Percentiles rank a stretch among this genome's conserved stretches.
These are phyloP conservation scores for Galerucella nymphaeae DNA, from an alignment of 2,888 invertebrate species.

Conservation along the genomic window DNA sequence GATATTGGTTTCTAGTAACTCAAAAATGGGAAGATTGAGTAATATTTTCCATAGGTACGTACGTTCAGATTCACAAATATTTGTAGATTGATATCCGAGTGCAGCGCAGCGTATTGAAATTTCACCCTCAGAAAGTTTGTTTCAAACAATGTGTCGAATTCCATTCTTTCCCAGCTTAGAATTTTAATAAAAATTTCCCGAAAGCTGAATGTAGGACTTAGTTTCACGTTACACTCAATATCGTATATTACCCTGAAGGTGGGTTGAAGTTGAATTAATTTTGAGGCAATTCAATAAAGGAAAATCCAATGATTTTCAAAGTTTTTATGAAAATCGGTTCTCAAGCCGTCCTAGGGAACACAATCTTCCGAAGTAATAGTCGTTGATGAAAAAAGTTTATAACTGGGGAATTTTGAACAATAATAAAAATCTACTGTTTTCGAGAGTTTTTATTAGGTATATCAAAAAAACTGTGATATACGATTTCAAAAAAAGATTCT, in stretches of 20 bases:
- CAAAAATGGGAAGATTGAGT: constrained; percentile 47
- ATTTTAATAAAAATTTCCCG: constrained; percentile 31
- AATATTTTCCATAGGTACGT: constrained; percentile 50
- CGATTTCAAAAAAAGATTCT: too few species aligned
- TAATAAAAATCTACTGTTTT: too few species aligned
- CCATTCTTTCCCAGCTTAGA: constrained; percentile 31
- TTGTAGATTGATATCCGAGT: constrained; percentile 39
- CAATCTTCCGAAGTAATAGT: too few species aligned
- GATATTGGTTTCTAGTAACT: constrained; percentile 33
- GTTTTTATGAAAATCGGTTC: constrained; percentile 4
- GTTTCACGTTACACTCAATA: constrained; percentile 25
- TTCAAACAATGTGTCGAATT: constrained; percentile 39
- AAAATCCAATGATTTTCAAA: constrained; percentile 13
- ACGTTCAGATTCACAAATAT: constrained; percentile 46
- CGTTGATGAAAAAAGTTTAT: too few species aligned
- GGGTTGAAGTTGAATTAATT: constrained; percentile 29
- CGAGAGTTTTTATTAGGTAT: too few species aligned
- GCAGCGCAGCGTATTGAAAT: constrained; percentile 40
- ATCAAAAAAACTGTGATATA: too few species aligned
- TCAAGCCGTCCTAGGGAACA: neutral
- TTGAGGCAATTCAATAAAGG: constrained; percentile 20
- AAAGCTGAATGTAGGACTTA: constrained; percentile 14
- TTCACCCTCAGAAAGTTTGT: constrained; percentile 37
- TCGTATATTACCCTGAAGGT: constrained; percentile 24
- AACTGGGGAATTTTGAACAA: too few species aligned